Conservation (phyloP, 1,140 invertebrate genomes). For the Hycleus cichorii region DNA sequence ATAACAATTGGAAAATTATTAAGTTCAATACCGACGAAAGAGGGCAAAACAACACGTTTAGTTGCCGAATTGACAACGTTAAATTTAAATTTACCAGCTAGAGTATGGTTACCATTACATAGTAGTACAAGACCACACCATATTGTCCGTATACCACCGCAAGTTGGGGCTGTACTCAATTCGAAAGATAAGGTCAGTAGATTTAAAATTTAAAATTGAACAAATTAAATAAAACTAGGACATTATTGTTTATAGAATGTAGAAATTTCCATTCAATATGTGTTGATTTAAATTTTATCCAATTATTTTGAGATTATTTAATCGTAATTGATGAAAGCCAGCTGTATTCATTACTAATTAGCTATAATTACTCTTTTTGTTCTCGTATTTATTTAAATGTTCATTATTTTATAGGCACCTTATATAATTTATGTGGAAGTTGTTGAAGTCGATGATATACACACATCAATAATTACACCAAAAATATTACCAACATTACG, state of each 20-base stretch:
- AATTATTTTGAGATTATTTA: background rate
- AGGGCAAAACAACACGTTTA: slow-evolving; percentile 82
- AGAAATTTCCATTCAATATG: no score
- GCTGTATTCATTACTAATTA: no score
- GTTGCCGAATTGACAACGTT: slow-evolving; percentile 87
- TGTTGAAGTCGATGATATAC: slow-evolving; percentile 82
- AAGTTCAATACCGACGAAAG: slow-evolving; percentile 86
- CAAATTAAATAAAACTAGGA: no score
- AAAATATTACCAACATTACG: slow-evolving; percentile 73
- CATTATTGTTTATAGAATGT: no score
- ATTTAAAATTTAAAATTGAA: no score
- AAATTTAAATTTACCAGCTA: slow-evolving; percentile 93
- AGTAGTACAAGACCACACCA: slow-evolving; percentile 62
- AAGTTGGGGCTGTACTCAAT: slow-evolving; percentile 92
- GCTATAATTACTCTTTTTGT: no score
- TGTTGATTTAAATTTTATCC: slow-evolving; percentile 1
- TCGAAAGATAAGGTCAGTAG: slow-evolving; percentile 89
- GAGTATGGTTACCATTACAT: slow-evolving; percentile 92
- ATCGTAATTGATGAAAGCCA: no score
- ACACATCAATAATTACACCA: slow-evolving; percentile 67
- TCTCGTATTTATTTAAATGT: no score
- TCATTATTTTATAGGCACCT: slow-evolving; percentile 65
- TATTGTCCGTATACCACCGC: slow-evolving; percentile 86
- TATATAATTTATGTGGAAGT: slow-evolving; percentile 98
- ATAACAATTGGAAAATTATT: slow-evolving; percentile 88